Percentiles rank a stretch among this genome's conserved stretches.
These are phyloP conservation scores for Zaprionus ghesquierei DNA, from an alignment of 1,140 invertebrate genomes.

Conservation along the genomic window DNA sequence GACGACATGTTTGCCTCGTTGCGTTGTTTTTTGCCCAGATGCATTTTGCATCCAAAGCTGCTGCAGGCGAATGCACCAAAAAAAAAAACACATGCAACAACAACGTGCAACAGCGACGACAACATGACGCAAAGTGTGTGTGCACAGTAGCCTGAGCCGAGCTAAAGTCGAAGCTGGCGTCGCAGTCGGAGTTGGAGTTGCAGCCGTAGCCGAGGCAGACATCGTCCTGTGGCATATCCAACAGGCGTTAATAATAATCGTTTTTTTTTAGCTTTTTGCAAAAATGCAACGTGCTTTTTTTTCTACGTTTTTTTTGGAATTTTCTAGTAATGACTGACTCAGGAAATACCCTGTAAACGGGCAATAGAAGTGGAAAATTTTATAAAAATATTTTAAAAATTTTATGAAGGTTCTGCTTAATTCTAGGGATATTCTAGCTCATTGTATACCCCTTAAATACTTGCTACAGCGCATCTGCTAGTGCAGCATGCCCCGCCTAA, in stretches of 20 bases:
- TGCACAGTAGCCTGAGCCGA: slow-evolving; percentile 60
- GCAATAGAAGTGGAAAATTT: neutral
- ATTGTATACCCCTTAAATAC: neutral
- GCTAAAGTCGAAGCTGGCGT: slow-evolving; percentile 8
- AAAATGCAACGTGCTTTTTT: slow-evolving; percentile 32
- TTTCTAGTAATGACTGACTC: slow-evolving; percentile 11
- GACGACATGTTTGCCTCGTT: slow-evolving; percentile 60
- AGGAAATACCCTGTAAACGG: slow-evolving; percentile 12
- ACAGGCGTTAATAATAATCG: slow-evolving; percentile 77
- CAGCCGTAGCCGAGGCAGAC: slow-evolving; percentile 45
- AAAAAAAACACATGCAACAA: slow-evolving; percentile 39
- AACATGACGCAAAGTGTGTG: slow-evolving; percentile 66
- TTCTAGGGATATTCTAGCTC: too few relatives aligned
- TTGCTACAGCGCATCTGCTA: neutral
- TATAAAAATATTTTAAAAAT: too few relatives aligned
- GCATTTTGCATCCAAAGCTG: slow-evolving; percentile 68
- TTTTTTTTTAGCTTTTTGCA: slow-evolving; percentile 43
- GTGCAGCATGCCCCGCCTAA: neutral
- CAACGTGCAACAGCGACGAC: slow-evolving; percentile 45
- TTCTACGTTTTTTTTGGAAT: slow-evolving; percentile 9
- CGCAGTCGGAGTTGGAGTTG: slow-evolving; percentile 1
- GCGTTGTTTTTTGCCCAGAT: slow-evolving; percentile 70
- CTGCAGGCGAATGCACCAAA: slow-evolving; percentile 74
- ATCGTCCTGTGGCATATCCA: slow-evolving; percentile 77
- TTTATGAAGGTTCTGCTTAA: too few relatives aligned